Evolutionary conservation across 2,113 vertebrate genomes (phyloP).

Genomic region (Neoarius graeffei): DNA sequence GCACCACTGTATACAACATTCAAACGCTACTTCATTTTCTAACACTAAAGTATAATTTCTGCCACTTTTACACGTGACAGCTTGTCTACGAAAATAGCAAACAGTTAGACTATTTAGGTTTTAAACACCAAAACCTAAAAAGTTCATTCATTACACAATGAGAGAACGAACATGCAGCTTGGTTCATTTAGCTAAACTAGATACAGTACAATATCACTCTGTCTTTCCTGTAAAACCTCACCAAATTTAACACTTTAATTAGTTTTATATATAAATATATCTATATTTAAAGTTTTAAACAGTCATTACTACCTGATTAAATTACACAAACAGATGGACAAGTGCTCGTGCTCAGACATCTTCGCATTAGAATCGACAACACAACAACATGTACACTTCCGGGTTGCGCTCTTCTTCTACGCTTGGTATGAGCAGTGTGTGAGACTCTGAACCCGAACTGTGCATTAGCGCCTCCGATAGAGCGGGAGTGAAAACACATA

Average conservation of each 20-base stretch:
- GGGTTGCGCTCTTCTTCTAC: constrained; percentile 15
- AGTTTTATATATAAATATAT: too few species aligned
- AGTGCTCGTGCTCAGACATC: constrained; percentile 73
- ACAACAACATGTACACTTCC: constrained; percentile 39
- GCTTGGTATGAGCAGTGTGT: neutral
- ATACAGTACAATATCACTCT: neutral
- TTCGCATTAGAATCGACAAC: constrained; percentile 56
- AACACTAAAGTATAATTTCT: too few species aligned
- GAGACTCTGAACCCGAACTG: too few species aligned
- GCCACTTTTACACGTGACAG: too few species aligned
- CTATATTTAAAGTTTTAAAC: neutral
- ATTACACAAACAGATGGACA: constrained; percentile 71
- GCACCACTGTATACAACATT: too few species aligned
- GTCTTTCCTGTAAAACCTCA: neutral
- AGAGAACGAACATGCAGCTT: neutral
- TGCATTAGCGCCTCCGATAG: constrained; percentile 42
- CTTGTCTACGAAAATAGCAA: too few species aligned
- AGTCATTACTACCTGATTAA: constrained; percentile 64
- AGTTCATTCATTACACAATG: neutral
- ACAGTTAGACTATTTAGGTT: too few species aligned
- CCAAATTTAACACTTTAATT: neutral
- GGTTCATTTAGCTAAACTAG: neutral
- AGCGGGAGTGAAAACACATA: neutral
- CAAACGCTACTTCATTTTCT: too few species aligned
- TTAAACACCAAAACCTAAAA: neutral